Conservation (phyloP, 92 coral and sea anemone species). For the Epizoanthus ramosus region DNA sequence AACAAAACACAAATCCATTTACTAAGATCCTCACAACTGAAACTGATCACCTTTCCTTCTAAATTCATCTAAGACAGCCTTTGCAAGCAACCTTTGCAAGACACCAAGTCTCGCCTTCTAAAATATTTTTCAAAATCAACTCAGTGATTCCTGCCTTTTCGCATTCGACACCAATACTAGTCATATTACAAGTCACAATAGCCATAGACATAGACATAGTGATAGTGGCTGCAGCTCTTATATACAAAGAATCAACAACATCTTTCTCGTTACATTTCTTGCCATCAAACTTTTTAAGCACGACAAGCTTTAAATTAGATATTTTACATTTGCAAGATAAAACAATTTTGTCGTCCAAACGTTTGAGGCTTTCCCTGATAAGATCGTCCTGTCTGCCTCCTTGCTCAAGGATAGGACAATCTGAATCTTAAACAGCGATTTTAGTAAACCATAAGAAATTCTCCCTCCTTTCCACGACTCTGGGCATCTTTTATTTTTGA, state of each 20-base stretch:
- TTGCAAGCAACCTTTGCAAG: background rate
- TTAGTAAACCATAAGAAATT: conserved; percentile 19
- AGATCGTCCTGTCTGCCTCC: conserved; percentile 22
- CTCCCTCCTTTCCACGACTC: conserved; percentile 4
- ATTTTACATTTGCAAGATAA: conserved; percentile 3
- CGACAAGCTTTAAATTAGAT: conserved; percentile 10
- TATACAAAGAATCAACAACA: conserved; percentile 16
- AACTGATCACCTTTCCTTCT: background rate
- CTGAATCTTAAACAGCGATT: conserved; percentile 15
- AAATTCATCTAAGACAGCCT: conserved; percentile 8
- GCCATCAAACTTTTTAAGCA: background rate
- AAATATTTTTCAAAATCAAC: background rate
- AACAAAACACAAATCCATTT: conserved; percentile 12
- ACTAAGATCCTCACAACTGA: background rate
- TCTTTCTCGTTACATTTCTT: background rate
- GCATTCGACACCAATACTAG: background rate
- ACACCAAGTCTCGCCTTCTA: background rate
- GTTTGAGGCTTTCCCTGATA: background rate
- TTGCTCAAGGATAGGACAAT: background rate
- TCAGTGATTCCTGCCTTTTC: background rate
- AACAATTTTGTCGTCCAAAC: conserved; percentile 11
- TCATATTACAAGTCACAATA: no score
- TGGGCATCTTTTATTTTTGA: conserved; percentile 17
- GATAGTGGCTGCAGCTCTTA: no score
- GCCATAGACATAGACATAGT: no score